Conservation (phyloP, 1,140 invertebrate genomes). For the Euglossa dilemma region DNA sequence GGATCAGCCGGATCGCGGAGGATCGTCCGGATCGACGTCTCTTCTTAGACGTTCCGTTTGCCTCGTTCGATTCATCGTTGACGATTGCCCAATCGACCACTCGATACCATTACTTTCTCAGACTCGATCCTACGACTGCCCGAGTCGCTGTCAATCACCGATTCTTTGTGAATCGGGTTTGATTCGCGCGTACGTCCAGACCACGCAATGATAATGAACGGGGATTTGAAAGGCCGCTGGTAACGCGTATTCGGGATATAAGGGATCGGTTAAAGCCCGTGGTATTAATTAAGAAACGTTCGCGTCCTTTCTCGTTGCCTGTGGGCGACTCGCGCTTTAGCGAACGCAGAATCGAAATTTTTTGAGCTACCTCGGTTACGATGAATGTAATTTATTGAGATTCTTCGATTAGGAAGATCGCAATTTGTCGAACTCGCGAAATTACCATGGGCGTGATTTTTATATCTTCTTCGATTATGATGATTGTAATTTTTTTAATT, state of each 20-base stretch:
- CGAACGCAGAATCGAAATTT: too few species aligned
- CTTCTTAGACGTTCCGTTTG: not conserved
- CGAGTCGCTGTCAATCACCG: slow-evolving; percentile 23
- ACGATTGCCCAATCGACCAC: slow-evolving; percentile 9
- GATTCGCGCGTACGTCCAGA: not conserved
- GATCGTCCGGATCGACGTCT: not conserved
- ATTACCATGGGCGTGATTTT: too few species aligned
- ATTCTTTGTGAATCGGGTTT: not conserved
- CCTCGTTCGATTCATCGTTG: slow-evolving; percentile 15
- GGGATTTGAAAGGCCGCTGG: not conserved
- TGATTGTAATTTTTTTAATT: too few species aligned
- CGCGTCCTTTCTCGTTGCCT: too few species aligned
- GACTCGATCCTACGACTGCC: not conserved
- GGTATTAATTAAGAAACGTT: not conserved
- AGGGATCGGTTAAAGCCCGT: not conserved
- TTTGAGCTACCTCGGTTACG: too few species aligned
- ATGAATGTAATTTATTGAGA: too few species aligned
- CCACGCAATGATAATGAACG: not conserved
- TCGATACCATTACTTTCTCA: slow-evolving; percentile 24
- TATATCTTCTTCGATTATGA: too few species aligned
- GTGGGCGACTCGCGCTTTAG: too few species aligned
- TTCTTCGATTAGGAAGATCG: too few species aligned
- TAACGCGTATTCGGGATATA: not conserved
- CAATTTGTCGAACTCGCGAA: too few species aligned
- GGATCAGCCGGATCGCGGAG: not conserved